Base-by-base conservation (phyloP, 2,888 invertebrate species). In the Petrolisthes manimaculis region DNA sequence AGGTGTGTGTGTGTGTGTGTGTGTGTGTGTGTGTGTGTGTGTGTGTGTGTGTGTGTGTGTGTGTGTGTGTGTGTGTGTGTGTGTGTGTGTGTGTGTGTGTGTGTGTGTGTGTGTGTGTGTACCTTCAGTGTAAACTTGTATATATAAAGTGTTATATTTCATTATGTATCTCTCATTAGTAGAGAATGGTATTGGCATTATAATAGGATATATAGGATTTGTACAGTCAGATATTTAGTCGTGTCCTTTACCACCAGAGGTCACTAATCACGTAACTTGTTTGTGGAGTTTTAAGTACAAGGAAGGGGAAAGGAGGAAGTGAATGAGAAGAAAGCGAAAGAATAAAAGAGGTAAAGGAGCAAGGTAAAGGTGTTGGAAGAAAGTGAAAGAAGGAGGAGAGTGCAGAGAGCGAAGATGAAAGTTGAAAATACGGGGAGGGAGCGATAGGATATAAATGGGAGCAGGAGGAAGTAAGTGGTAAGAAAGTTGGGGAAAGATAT, bases 51-150 rank as follows among this genome's bases (percentile, higher is more conserved):
- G 74, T 74, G 74, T 74, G 74, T 74, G 74, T 74, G 74, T 74
- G 74, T 74, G 74, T 74, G 74, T 74, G 80, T 80, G 80, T 21
- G 54, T 21, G 80, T 80, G 80, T 80, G 55, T 80, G 55, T 55
- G 55, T 80, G 54, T 55, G 80, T 24, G 24, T 24, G 21, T 14
- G 56, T 53, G 80, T 53, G 9, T 80, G 55, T 51, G 80, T 54
- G 55, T 56, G 80, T 80, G 56, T 80, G 80, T 24, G 56, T 56
- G 80, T 55, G 54, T 56, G 80, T 80, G 80, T 80, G 56, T 77
- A 77, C 80, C 14, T 80, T 80, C 56, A 21, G 80, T 80, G 78
- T 51, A 53, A 51, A 78, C 54, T 51, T 78, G 78, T 54, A 78
- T 54, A 78, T 54, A 78, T 18, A n/a, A 78, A 53, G 54, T 78